Conservation (phyloP, 2,797 vertebrate species). For the Enteromius argenteus region DNA sequence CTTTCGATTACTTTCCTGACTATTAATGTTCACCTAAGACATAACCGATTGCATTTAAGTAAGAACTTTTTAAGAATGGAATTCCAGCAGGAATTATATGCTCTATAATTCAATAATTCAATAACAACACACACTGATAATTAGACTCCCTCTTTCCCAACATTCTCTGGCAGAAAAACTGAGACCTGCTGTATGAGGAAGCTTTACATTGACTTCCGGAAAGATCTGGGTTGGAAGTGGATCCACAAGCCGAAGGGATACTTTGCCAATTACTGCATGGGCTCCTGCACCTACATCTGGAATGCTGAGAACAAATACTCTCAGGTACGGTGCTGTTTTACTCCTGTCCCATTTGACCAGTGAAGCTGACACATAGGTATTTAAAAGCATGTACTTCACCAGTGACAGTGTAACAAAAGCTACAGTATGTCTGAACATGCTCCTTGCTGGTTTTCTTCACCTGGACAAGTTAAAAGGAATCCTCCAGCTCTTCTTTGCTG, state of each 20-base stretch:
- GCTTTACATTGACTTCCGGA: slow-evolving; percentile 92
- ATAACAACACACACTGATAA: neutral
- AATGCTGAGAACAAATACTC: slow-evolving; percentile 91
- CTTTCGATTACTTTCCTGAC: neutral
- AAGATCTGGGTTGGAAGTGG: slow-evolving; percentile 95
- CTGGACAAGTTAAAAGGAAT: neutral
- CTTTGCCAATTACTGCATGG: slow-evolving; percentile 92
- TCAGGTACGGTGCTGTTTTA: slow-evolving; percentile 76
- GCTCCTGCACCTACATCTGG: slow-evolving; percentile 92
- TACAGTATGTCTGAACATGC: neutral
- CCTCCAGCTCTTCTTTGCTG: neutral
- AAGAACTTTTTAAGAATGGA: neutral
- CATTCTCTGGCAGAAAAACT: slow-evolving; percentile 40
- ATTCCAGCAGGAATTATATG: neutral
- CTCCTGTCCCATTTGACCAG: neutral
- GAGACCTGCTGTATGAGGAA: slow-evolving; percentile 87
- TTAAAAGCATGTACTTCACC: neutral
- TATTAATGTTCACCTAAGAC: neutral
- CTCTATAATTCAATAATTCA: neutral
- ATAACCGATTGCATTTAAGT: neutral
- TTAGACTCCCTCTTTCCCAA: neutral
- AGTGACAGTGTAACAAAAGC: neutral
- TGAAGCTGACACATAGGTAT: neutral
- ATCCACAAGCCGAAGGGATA: slow-evolving; percentile 91
- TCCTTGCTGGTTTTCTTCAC: neutral